Percentiles rank a stretch among this genome's conserved stretches.
phyloP scores from a whole-genome alignment of 2,888 invertebrate species.

The Toxonevra muliebris region DNA sequence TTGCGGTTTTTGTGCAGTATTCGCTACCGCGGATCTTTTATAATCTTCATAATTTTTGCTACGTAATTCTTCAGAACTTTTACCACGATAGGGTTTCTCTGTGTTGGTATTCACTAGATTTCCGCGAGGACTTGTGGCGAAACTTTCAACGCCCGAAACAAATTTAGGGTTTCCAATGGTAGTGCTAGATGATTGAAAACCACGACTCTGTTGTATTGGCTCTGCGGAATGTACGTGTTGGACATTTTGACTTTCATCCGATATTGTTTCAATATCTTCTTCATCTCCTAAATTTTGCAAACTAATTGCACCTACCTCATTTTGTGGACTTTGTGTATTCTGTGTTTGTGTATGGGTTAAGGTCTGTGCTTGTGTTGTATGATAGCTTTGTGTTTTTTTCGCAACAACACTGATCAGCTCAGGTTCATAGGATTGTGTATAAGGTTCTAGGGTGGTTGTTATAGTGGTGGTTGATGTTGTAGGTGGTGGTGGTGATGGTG shows the following conservation, averaged over 20 bases:
- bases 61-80: not conserved
- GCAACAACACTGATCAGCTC: slow-evolving; percentile 42
- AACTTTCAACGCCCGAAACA: slow-evolving; percentile 50
- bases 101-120: slow-evolving; percentile 45
- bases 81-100: slow-evolving; percentile 38
- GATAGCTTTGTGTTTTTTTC: slow-evolving; percentile 30
- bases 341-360: slow-evolving; percentile 17
- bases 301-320: slow-evolving; percentile 35
- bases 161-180: slow-evolving; percentile 37
- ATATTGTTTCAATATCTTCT: slow-evolving; percentile 49
- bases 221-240: slow-evolving; percentile 49
- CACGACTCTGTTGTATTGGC: slow-evolving; percentile 36
- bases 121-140: slow-evolving; percentile 44
- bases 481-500: slow-evolving; percentile 9
- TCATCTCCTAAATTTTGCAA: not conserved
- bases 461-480: slow-evolving; percentile 29
- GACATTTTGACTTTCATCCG: slow-evolving; percentile 55
- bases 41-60: slow-evolving; percentile 26
- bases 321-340: slow-evolving; percentile 3
- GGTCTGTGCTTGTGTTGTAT: slow-evolving; percentile 30
- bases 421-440: slow-evolving; percentile 9
- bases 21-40: slow-evolving; percentile 19
- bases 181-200: slow-evolving; percentile 36
- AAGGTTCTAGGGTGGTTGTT: slow-evolving; percentile 8
- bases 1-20: not conserved